Evolutionary conservation across 2,797 vertebrate species (phyloP), one percentile per base, ranked within the genome.

Genomic region (Coccyzus lansbergi): DNA sequence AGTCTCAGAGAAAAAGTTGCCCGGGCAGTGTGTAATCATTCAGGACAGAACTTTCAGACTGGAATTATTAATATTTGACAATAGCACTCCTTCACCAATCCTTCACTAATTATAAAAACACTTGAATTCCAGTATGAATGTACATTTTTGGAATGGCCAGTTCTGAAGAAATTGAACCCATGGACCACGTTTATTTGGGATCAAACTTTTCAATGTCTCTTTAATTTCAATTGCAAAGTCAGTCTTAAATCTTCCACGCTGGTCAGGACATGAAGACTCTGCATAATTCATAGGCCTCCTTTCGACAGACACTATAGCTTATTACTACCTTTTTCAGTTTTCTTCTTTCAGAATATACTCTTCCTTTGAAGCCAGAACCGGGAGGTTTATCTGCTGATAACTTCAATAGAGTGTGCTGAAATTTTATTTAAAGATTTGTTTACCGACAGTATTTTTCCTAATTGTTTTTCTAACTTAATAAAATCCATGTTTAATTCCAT

Each of bases 361-460:
- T 71, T 69, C 56, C 69, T 92, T 90, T 80, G 31, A 78, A 83
- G 65, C 33, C n/a, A 91, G 80, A 92, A 42, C 56, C 3, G 12
- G 12, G 44, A 62, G 28, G 12, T 42, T 93, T 52, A 74, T 90
- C 63, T 94, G 55, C 25, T 76, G 34, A 31, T 33, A 55, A 46
- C 19, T 83, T 64, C 48, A 71, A 46, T 15, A 86, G 48, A 62
- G 62, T 44, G 11, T 28, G 6, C 58, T 55, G 40, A 89, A 78
- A 42, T 76, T 21, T 34, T 85, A 67, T 72, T 60, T 24, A 4
- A 84, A 64, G 24, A 21, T 77, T 93, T 88, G 26, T 90, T 96
- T 95, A 78, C 31, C 52, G 68, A 75, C 28, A 91, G 60, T 28
- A 81, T 91, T 96, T 95, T 75, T 55, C 29, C 64, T 52, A 63